Percentiles rank a stretch among this genome's conserved stretches.
These are phyloP conservation scores for Drosophila jambulina DNA, from an alignment of 1,140 invertebrate genomes.

Conservation along the genomic window DNA sequence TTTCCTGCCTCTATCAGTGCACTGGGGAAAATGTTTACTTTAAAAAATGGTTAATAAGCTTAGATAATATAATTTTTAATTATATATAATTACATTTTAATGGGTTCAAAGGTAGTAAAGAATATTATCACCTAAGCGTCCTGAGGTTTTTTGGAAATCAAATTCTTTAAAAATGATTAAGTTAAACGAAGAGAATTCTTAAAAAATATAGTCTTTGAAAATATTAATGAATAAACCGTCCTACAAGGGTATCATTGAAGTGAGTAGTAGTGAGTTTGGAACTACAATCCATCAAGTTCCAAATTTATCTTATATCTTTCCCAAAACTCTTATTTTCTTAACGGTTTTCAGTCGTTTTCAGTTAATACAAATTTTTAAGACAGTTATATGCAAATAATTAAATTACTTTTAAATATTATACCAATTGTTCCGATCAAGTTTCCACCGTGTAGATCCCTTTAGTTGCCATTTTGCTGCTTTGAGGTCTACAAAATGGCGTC, in stretches of 20 bases:
- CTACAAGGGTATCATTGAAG: not conserved
- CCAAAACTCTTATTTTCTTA: not conserved
- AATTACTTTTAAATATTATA: too few relatives aligned
- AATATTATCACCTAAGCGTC: too few relatives aligned
- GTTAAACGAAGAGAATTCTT: not conserved
- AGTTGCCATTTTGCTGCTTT: conserved; percentile 4
- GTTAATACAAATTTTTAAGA: too few relatives aligned
- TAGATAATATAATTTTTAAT: too few relatives aligned
- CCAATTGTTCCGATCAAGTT: not conserved
- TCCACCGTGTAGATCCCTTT: not conserved
- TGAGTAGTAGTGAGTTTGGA: too few relatives aligned
- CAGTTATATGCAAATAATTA: not conserved
- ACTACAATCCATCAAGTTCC: not conserved
- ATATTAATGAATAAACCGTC: not conserved
- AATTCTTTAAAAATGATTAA: too few relatives aligned
- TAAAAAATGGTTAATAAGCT: not conserved
- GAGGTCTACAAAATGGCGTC: conserved; percentile 51
- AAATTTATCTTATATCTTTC: not conserved
- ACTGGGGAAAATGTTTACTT: not conserved
- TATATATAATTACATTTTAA: not conserved
- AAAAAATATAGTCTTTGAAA: not conserved
- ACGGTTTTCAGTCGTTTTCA: not conserved
- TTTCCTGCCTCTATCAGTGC: not conserved
- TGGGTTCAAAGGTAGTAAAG: not conserved
- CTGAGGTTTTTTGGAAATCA: too few relatives aligned